Base-by-base conservation (phyloP, 2,113 vertebrate genomes). In the Melanostigma gelatinosum region DNA sequence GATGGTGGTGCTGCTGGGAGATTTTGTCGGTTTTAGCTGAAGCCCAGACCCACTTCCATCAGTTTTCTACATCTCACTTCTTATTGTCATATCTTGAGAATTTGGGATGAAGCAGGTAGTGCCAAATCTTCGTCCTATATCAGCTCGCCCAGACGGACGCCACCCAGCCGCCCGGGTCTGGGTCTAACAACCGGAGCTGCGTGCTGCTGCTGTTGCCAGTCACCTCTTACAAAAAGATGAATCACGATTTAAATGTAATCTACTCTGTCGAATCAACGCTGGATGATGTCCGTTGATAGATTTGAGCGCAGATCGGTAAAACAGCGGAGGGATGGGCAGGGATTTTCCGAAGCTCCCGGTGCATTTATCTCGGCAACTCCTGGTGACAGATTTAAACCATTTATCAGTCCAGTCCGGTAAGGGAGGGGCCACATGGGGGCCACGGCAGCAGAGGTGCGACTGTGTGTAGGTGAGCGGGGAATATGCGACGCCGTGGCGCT, bases 151-250 rank as follows among this genome's bases (percentile, higher is more conserved):
- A 91, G 90, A 90, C 89, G 80, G 88, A 91, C 86, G 88, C 85
- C 90, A 82, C 92, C 88, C 87, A 90, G 85, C 83, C 90, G 86
- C 92, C 92, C 91, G 86, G 90, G 90, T 93, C 91, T 91, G 90
- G 80, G 81, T 90, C 86, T 89, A 29, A 80, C 77, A 85, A 77
- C 71, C 54, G 67, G n/a, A 61, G 69, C 13, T 80, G 79, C 32
- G 68, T 55, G 54, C 54, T 60, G 57, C 27, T 32, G 57, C 57
- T 38, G 72, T 11, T 73, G 62, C 36, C n/a, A 4, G 68, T 75
- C 32, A 57, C 64, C 72, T 75, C 38, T 70, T 58, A 15, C 4
- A 7, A 15, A 57, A 68, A 72, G 22, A 82, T 75, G 65, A 84
- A 89, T 57, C 65, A 57, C 80, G 68, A 62, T 76, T 68, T 29